phyloP scores from a whole-genome alignment of 2,797 vertebrate genomes.

The Syndactyla subalaris region DNA sequence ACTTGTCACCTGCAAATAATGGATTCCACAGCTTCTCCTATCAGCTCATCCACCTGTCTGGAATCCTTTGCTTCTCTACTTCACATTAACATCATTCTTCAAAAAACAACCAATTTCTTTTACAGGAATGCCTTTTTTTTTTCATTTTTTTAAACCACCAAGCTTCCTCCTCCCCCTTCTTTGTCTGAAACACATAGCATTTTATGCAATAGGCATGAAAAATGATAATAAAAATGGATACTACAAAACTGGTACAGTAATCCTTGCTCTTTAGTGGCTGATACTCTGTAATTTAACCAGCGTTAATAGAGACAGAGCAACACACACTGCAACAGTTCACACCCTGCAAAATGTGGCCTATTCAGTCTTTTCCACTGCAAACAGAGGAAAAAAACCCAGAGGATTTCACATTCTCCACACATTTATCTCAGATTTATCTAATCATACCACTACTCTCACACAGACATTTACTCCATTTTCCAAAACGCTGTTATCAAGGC shows the following conservation, averaged over 20 bases:
- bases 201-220: conserved; percentile 47
- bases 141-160: conserved; percentile 14
- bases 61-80: conserved; percentile 9
- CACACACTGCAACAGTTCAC: conserved; percentile 75
- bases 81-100: not conserved
- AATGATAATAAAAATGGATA: conserved; percentile 58
- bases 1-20: conserved; percentile 71
- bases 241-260: conserved; percentile 15
- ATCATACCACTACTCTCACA: conserved; percentile 38
- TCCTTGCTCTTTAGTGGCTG: conserved; percentile 40
- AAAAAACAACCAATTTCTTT: conserved; percentile 19
- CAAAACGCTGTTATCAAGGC: conserved; percentile 14
- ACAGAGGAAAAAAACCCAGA: conserved; percentile 22
- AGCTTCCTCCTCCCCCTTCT: conserved; percentile 70
- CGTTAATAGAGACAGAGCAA: conserved; percentile 48
- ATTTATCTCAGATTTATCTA: conserved; percentile 38
- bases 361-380: conserved; percentile 72
- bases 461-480: conserved; percentile 62
- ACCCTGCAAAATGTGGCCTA: conserved; percentile 82
- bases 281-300: conserved; percentile 36
- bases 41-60: conserved; percentile 23
- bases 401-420: conserved; percentile 47
- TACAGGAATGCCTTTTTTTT: conserved; percentile 7
- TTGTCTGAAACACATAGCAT: conserved; percentile 75
- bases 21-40: conserved; percentile 59